Conservation (phyloP, 2,797 vertebrate species). For the Coccyzus lansbergi region DNA sequence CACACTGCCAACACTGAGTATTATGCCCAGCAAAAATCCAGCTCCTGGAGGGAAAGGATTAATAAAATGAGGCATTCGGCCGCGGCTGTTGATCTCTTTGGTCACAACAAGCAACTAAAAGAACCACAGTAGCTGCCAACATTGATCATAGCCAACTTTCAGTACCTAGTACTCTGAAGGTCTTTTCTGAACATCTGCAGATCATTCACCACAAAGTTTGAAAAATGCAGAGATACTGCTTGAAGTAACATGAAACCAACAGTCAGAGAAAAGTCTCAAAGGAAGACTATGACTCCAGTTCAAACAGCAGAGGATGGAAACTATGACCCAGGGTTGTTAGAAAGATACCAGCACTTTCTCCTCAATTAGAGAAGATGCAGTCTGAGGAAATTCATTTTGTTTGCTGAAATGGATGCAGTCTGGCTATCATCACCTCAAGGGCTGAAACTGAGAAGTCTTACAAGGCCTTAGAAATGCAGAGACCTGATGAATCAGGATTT, state of each 20-base stretch:
- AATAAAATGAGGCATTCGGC: slow-evolving; percentile 58
- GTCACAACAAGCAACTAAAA: neutral
- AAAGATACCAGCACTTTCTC: neutral
- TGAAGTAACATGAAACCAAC: neutral
- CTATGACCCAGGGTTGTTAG: neutral
- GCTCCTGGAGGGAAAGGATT: slow-evolving; percentile 68
- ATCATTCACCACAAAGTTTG: neutral
- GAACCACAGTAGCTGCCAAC: neutral
- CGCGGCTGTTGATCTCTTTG: slow-evolving; percentile 48
- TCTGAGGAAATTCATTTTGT: neutral
- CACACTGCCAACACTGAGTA: slow-evolving; percentile 54
- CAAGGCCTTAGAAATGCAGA: neutral
- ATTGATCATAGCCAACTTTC: neutral
- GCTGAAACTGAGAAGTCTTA: neutral
- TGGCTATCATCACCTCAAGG: neutral
- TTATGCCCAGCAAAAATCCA: slow-evolving; percentile 62
- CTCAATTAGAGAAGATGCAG: neutral
- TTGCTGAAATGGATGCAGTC: neutral
- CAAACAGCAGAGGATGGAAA: neutral
- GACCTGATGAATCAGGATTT: neutral
- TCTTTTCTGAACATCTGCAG: slow-evolving; percentile 7
- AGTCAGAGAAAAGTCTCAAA: neutral
- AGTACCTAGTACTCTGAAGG: neutral
- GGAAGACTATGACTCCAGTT: neutral
- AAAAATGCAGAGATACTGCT: neutral